Evolutionary conservation across 1,140 invertebrate genomes (phyloP).

Genomic region (Chymomyza costata): DNA sequence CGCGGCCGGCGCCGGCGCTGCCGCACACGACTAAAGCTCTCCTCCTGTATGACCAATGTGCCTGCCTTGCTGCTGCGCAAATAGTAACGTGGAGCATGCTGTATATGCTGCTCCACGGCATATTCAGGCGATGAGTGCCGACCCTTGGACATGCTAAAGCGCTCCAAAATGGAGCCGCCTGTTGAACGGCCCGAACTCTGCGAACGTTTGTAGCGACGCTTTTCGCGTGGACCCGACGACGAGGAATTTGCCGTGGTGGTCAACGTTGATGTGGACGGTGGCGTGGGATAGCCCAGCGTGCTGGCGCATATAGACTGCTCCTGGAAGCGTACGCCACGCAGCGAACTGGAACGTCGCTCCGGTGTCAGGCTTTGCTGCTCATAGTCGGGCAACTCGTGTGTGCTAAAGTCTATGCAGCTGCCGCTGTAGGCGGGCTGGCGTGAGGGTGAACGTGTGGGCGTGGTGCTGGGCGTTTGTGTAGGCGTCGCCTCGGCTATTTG

Average conservation of each 20-base stretch:
- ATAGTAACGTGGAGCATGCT: slow-evolving; percentile 65
- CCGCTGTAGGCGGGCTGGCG: slow-evolving; percentile 11
- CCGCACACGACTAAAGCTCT: slow-evolving; percentile 72
- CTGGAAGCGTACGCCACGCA: slow-evolving; percentile 56
- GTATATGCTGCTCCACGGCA: slow-evolving; percentile 42
- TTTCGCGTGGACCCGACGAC: slow-evolving; percentile 58
- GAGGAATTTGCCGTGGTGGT: slow-evolving; percentile 45
- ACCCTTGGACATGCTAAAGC: slow-evolving; percentile 58
- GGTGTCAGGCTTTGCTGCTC: slow-evolving; percentile 22
- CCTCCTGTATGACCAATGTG: slow-evolving; percentile 76
- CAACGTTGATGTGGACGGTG: slow-evolving; percentile 48
- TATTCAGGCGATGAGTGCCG: slow-evolving; percentile 66
- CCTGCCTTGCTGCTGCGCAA: slow-evolving; percentile 76
- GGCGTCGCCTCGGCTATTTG: slow-evolving; percentile 54
- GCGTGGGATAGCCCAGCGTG: slow-evolving; percentile 43
- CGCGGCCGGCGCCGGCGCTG: slow-evolving; percentile 50
- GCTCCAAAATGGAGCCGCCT: slow-evolving; percentile 51
- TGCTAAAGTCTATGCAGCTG: slow-evolving; percentile 63
- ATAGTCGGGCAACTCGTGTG: slow-evolving; percentile 56
- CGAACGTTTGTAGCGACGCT: slow-evolving; percentile 65
- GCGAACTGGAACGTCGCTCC: slow-evolving; percentile 43
- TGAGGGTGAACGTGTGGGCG: slow-evolving; percentile 5
- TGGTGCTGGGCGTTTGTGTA: slow-evolving; percentile 2
- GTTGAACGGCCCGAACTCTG: slow-evolving; percentile 43
- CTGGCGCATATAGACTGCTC: slow-evolving; percentile 2